Base-by-base conservation (phyloP, 2,888 invertebrate genomes). In the Dorcus parallelipipedus region DNA sequence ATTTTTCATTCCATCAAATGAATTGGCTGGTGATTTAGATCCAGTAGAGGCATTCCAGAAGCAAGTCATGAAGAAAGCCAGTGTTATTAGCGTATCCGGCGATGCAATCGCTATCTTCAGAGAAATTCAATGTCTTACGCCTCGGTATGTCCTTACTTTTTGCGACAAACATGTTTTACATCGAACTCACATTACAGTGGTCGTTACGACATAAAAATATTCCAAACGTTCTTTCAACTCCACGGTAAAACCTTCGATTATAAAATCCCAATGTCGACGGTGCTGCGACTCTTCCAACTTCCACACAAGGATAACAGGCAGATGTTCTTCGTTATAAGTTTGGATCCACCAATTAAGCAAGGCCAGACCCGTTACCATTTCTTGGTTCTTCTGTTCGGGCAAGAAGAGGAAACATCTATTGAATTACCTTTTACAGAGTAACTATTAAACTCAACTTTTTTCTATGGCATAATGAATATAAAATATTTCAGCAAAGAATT, bases 201-300 rank as follows among this genome's bases (percentile, higher is more conserved):
- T 83, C 93, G 96, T 66, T 97, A 97, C 75, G 96, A 96, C 77
- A 93, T 97, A 79, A 97, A 96, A 80, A 88, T 97, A 59, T 97
- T 93, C 79, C 91, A 93, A 52, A 84, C 91, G 0, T 95, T 95
- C 77, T 88, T 96, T 69, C 94, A 95, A 79, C 85, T 96, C 59
- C 95, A 95, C 74, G 96, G 96, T 72, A 99, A 99, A 85, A 98
- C 99, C 0, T 99, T 97, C 74, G 99, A 99, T 81, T 99, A 99
- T 83, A 99, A 99, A 81, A 98, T 99, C 69, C 97, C 98, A 0
- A 93, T 96, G 88, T 93, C 94, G 0, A 97, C 97, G 0, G 97
- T 99, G 3, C 81, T 97, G 10, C 86, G 99, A 6, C 80, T 99
- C 10, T 99, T 99, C 76, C 81, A 98, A 38, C 80, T 99, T 52